Evolutionary conservation across 37 sponge, comb jelly and placozoan species (phyloP), one percentile per base, ranked within the genome.

Genomic region (Bolinopsis microptera): DNA sequence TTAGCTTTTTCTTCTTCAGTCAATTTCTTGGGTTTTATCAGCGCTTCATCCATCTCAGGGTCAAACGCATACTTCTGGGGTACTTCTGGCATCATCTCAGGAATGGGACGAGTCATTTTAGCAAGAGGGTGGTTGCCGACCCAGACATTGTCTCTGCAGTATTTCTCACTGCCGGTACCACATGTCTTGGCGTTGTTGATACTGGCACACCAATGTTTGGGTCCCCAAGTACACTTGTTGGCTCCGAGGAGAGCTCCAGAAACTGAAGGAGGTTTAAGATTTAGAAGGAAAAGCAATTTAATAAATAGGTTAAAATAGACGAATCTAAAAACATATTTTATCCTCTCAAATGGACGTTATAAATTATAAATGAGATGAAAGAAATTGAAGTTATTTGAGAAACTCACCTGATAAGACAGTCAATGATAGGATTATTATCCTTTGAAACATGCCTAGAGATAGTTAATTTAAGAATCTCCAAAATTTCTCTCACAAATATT

Each of bases 41-140:
- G 61, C 61, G 61, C 9, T 13, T 48, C 61, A 18, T 5, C 61
- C 13, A 18, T 13, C 61, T 48, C 61, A 48, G 61, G 9, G 13
- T 48, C 5, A 13, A 48, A 48, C 61, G 5, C 61, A 48, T 48
- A 5, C 9, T 48, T 13, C 5, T 48, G 9, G 13, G 61, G 9
- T 18, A 93, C 94, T 38, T 95, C 94, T 82, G 94, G 95, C 0
- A 27, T 40, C 33, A 93, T 83, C 92, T 94, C 95, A 8, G 61
- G 61, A 28, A 86, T 86, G n/a, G 90, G 90, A 9, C 39, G 2
- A 1, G 90, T 86, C 28, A 86, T 86, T 36, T 77, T 31, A 21
- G 90, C 90, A 13, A 86, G 90, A 26, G 90, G 90, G 61, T 86
- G 90, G 31, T 86, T 38, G 0, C 90, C 90, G 38, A 86, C 61